phyloP scores from a whole-genome alignment of 2,113 vertebrate species.

The Oncorhynchus gorbuscha region DNA sequence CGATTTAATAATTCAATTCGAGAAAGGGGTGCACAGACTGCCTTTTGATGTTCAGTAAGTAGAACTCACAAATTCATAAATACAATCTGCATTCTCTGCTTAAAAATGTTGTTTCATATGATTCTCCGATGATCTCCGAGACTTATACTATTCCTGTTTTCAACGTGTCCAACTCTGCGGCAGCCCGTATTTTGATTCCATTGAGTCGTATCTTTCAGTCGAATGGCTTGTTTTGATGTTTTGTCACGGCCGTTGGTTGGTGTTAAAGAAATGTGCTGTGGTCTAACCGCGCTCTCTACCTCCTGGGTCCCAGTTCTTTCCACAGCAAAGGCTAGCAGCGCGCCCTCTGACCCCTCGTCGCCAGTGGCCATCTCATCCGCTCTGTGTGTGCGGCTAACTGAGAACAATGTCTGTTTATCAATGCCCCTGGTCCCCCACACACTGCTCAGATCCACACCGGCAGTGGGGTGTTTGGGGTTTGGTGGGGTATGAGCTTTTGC shows the following conservation, averaged over 20 bases:
- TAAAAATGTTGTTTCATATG: constrained; percentile 74
- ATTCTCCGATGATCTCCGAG: constrained; percentile 52
- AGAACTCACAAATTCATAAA: constrained; percentile 75
- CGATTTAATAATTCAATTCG: constrained; percentile 80
- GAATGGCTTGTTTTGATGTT: constrained; percentile 45
- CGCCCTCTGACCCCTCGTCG: constrained; percentile 58
- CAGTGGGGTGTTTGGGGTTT: constrained; percentile 63
- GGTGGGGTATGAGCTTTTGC: constrained; percentile 54
- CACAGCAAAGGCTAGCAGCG: constrained; percentile 45
- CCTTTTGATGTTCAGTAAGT: constrained; percentile 72
- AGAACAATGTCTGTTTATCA: constrained; percentile 72
- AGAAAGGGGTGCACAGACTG: constrained; percentile 69
- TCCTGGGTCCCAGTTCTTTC: constrained; percentile 14
- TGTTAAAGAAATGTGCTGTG: constrained; percentile 34
- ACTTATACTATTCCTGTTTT: constrained; percentile 30
- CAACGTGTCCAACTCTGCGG: constrained; percentile 49
- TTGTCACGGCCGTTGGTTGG: constrained; percentile 42
- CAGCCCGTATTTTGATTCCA: constrained; percentile 50
- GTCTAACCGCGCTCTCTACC: constrained; percentile 25
- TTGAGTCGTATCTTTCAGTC: constrained; percentile 32
- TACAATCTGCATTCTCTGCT: constrained; percentile 73
- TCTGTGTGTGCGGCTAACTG: constrained; percentile 44
- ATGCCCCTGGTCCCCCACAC: constrained; percentile 59
- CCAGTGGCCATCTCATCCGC: constrained; percentile 44
- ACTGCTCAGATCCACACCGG: constrained; percentile 53